Evolutionary conservation across 2,888 invertebrate species (phyloP), one percentile per base, ranked within the genome.

Genomic region (Dyspetes luteomarginatus): DNA sequence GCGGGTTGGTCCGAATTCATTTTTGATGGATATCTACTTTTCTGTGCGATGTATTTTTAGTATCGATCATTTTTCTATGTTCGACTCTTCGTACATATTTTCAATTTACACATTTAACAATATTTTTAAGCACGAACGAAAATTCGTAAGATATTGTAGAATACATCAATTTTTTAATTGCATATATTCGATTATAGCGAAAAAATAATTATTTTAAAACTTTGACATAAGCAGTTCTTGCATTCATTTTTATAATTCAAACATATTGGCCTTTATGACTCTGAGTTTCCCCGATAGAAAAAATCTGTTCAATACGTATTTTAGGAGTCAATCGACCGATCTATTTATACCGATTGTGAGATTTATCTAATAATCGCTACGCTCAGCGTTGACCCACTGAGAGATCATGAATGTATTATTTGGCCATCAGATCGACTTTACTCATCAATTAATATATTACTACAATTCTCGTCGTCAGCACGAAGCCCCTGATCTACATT

Each of bases 11-110:
- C n/a, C 36, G 28, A 45, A 75, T 65, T 58, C 28, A 65, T 65
- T 65, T 56, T 74, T 52, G 56, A 65, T 24, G 24, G 4, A 62
- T 36, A 43, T n/a, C n/a, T n/a, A n/a, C 30, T n/a, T 15, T 30
- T 55, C 28, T 24, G 19, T 5, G 26, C 28, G 52, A 30, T 48
- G 4, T 15, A 28, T 26, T 15, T 62, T 15, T 43, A 30, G 15
- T 56, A 4, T 4, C 58, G 36, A 36, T 36, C 36, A 36, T 58
- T 36, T 19, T 17, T 22, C 9, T 3, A 17, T 4, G 1, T 58
- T 36, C 15, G 48, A 48, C n/a, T 48, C 4, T 7, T 36, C 36
- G 12, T 9, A 36, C 36, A 2, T 36, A 36, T 36, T 36, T 36
- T 36, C 1, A 12, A 36, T 36, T 12, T 36, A 9, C 12, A 2